phyloP scores from a whole-genome alignment of 2,888 invertebrate species.

The Pseudococcus longispinus region DNA sequence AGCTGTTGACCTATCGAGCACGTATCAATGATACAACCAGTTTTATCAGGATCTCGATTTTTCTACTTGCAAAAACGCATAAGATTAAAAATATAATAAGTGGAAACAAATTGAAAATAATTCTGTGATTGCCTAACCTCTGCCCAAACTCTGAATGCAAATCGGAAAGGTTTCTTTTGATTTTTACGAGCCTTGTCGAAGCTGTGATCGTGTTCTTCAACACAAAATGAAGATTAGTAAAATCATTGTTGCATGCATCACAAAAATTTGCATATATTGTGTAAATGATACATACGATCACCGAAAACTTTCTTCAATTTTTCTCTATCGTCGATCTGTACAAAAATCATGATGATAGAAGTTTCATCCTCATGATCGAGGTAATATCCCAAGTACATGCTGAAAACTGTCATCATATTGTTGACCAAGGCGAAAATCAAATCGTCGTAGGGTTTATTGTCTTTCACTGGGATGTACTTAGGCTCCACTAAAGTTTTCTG shows the following conservation, averaged over 20 bases:
- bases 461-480: background rate
- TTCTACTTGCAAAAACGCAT: background rate
- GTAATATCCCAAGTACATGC: background rate
- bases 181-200: background rate
- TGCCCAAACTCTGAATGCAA: background rate
- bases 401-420: background rate
- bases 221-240: no score
- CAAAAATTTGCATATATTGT: background rate
- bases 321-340: background rate
- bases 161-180: background rate
- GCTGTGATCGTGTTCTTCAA: background rate
- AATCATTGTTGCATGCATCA: background rate
- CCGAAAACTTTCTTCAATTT: background rate
- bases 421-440: background rate
- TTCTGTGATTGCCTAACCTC: background rate
- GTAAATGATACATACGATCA: background rate
- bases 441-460: background rate
- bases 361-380: background rate
- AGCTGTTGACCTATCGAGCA: no score
- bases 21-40: no score
- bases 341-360: background rate
- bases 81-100: background rate
- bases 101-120: background rate
- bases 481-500: background rate
- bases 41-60: background rate